Conservation (phyloP, 2,888 invertebrate genomes). For the Drosophila borborema region DNA sequence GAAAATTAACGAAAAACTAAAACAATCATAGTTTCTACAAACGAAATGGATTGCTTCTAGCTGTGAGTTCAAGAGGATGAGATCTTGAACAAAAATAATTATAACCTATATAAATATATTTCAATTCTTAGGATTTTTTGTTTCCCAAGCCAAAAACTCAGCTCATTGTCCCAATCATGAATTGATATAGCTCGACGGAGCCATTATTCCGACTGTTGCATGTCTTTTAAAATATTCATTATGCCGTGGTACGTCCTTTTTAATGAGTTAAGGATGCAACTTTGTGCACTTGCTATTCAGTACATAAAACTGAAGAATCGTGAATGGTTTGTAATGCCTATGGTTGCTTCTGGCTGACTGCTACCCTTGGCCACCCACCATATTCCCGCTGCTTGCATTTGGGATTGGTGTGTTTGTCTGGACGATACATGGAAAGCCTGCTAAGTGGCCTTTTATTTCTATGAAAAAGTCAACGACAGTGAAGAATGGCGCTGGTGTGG, state of each 20-base stretch:
- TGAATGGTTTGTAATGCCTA: constrained; percentile 61
- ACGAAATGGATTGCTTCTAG: not conserved
- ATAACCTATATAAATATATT: not conserved
- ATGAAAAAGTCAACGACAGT: constrained; percentile 52
- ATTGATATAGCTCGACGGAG: not conserved
- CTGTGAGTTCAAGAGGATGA: not conserved
- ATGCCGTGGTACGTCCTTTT: not conserved
- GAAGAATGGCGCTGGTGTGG: constrained; percentile 45
- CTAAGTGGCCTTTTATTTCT: constrained; percentile 69
- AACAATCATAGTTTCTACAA: not conserved
- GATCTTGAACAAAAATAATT: not conserved
- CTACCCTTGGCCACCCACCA: not conserved
- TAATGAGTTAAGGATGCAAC: constrained; percentile 9
- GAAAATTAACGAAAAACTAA: not conserved
- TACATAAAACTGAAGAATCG: constrained; percentile 58
- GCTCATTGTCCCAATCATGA: not conserved
- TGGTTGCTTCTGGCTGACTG: not conserved
- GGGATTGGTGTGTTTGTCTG: constrained; percentile 13
- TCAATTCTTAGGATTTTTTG: not conserved
- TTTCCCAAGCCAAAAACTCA: not conserved
- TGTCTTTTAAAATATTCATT: not conserved
- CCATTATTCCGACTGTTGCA: not conserved
- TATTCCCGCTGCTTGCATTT: not conserved
- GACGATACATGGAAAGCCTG: constrained; percentile 39
- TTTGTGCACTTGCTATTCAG: constrained; percentile 49